Base-by-base conservation (phyloP, 2,888 invertebrate genomes). In the Synanthedon tipuliformis region DNA sequence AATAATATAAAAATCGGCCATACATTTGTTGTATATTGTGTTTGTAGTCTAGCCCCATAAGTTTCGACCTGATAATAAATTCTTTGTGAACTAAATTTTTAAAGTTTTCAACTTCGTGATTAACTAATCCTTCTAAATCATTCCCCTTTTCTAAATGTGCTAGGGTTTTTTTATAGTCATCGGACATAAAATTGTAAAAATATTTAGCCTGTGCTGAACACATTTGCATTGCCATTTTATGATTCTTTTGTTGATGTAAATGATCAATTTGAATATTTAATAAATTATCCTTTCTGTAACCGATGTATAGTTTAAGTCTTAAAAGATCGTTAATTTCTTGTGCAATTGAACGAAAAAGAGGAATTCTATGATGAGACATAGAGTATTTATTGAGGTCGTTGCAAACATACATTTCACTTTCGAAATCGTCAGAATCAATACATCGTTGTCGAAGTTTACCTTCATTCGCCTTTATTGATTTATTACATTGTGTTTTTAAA, bases 1-100 rank as follows among this genome's bases (percentile, higher is more conserved):
- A 73, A 63, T 89, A 88, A 69, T 89, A 91, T n/a, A 93, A 75
- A 76, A 92, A 92, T 61, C 89, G 87, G 52, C 92, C 92, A 69
- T 92, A 92, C 72, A 90, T 89, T 68, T 90, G 91, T 54, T 89
- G 89, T 50, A 88, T 75, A 51, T 89, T 71, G 86, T 91, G 92
- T 58, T 85, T 86, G 63, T 91, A 92, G 62, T 92, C 91, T 53
- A 91, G 79, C 23, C 88, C 86, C 56, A 91, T 88, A 18, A 92
- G 78, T 57, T 70, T 75, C n/a, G 86, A 82, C 48, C 66, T 76
- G 27, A 75, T 71, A 15, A 69, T 70, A 56, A 83, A 85, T 52
- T 71, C 71, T 59, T 78, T 64, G 53, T 62, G 63, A 1, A 88
- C 86, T 18, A 89, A 66, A 58, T 75, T 66, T 63, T 88, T 78